Percentiles rank a stretch among this genome's conserved stretches.
Conservation (phyloP, 2,888 invertebrate genomes). For the Dioctria linearis region DNA sequence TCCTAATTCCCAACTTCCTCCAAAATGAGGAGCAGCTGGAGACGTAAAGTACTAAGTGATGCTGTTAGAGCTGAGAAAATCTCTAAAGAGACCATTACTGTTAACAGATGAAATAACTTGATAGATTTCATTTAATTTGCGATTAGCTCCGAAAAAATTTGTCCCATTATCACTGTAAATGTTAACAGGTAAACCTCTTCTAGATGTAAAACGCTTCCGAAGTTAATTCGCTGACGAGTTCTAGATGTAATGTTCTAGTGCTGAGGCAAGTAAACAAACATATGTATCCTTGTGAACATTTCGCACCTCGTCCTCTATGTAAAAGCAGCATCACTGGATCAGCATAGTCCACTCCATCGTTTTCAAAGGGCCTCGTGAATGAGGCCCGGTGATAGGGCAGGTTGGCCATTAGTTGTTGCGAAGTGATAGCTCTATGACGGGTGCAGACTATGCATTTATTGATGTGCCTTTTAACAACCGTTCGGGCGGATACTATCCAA, state of each 20-base stretch:
- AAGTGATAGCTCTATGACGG: neutral
- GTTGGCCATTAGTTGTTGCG: conserved; percentile 25
- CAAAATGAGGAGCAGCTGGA: too few species aligned
- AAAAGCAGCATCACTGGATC: neutral
- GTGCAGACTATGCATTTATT: conserved; percentile 31
- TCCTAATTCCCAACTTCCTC: too few species aligned
- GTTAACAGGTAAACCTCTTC: neutral
- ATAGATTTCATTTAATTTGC: too few species aligned
- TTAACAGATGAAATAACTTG: too few species aligned
- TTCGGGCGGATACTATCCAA: conserved; percentile 38
- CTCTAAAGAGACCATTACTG: too few species aligned
- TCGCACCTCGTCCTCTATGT: neutral
- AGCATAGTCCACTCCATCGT: conserved; percentile 20
- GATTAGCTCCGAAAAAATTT: too few species aligned
- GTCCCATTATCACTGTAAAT: conserved; percentile 11
- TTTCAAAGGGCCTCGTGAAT: neutral
- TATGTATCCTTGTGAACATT: neutral
- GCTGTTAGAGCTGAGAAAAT: too few species aligned
- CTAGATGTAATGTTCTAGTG: too few species aligned
- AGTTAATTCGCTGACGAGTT: neutral
- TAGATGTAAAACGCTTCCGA: conserved; percentile 4
- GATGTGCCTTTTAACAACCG: neutral
- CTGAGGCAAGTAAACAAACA: neutral
- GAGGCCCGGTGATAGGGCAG: neutral
- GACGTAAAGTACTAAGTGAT: too few species aligned